Percentiles rank a stretch among this genome's conserved stretches.
These are phyloP conservation scores for Sturnira hondurensis DNA, from an alignment of 2,113 vertebrate genomes.

Conservation along the genomic window DNA sequence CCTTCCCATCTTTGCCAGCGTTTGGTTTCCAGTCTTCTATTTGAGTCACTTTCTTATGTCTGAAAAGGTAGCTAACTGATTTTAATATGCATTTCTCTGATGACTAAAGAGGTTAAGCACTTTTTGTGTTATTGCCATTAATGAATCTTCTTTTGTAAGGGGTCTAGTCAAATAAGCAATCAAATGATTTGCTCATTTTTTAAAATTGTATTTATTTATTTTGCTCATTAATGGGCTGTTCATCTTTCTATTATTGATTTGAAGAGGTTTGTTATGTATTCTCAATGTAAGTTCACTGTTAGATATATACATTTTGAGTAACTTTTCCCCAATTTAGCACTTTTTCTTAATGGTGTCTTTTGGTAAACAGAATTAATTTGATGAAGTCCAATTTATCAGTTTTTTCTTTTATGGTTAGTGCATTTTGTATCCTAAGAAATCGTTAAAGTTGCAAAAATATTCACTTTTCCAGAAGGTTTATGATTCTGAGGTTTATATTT, in stretches of 20 bases:
- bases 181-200: not conserved
- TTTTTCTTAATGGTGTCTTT: not conserved
- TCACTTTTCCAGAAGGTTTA: constrained; percentile 10
- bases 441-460: not conserved
- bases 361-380: not conserved
- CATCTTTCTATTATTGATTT: not conserved
- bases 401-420: not conserved
- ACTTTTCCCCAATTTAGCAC: not conserved
- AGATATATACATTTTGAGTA: not conserved
- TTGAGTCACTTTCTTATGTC: not conserved
- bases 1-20: not conserved
- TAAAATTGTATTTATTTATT: not conserved
- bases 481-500: constrained; percentile 3
- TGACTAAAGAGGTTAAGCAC: not conserved
- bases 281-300: not conserved
- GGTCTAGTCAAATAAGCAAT: not conserved
- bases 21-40: not conserved
- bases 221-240: not conserved
- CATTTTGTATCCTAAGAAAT: not conserved
- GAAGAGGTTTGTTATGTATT: not conserved
- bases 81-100: not conserved
- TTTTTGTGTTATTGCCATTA: not conserved
- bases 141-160: not conserved
- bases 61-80: not conserved
- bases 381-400: not conserved